Conservation (phyloP, 2,797 vertebrate genomes). For the Malacoctenus gilli region DNA sequence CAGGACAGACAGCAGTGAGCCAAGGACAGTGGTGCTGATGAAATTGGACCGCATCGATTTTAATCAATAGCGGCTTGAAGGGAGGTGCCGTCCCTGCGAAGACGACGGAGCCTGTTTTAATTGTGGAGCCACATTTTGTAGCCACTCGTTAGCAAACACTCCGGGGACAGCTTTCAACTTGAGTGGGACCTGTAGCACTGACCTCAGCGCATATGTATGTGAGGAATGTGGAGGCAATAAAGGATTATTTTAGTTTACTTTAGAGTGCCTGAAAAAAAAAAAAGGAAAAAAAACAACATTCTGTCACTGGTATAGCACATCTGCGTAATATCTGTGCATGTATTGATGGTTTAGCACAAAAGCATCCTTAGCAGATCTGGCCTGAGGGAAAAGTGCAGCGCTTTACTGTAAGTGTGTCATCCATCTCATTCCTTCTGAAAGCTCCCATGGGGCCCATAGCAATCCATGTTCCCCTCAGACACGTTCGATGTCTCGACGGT, state of each 20-base stretch:
- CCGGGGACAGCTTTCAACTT: conserved; percentile 49
- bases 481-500: conserved; percentile 45
- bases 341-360: conserved; percentile 60
- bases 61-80: conserved; percentile 67
- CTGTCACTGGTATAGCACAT: conserved; percentile 26
- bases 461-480: conserved; percentile 55
- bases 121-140: conserved; percentile 41
- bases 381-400: conserved; percentile 44
- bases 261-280: conserved; percentile 23
- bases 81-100: conserved; percentile 45
- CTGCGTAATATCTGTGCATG: conserved; percentile 48
- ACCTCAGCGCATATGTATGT: conserved; percentile 33
- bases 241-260: conserved; percentile 33
- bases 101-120: conserved; percentile 65
- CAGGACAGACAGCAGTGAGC: conserved; percentile 37
- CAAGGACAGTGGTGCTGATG: conserved; percentile 71
- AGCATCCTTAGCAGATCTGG: conserved; percentile 52
- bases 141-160: conserved; percentile 53
- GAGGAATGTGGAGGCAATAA: conserved; percentile 10
- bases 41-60: conserved; percentile 75
- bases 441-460: conserved; percentile 56
- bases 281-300: conserved; percentile 23
- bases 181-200: conserved; percentile 32
- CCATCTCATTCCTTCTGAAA: conserved; percentile 65
- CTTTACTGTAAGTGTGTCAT: conserved; percentile 67